Evolutionary conservation across 2,113 vertebrate genomes (phyloP), one percentile per base, ranked within the genome.

Genomic region (Pundamilia nyererei): DNA sequence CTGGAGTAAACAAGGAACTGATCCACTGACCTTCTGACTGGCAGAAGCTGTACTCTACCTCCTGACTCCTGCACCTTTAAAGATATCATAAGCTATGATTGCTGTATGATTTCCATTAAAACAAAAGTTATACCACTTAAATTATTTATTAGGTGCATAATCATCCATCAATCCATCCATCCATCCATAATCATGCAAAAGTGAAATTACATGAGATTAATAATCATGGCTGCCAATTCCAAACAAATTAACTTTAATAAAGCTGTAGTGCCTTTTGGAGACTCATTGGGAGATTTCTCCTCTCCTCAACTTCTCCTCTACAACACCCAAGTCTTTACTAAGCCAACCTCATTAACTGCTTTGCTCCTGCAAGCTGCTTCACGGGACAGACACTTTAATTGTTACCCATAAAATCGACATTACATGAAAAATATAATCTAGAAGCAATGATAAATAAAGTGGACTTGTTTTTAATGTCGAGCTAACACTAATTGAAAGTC

Each of bases 391-490:
- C 91, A 89, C 88, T 91, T 95, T 95, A 94, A 95, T 93, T 93
- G 93, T 89, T 24, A 10, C 11, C 21, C 93, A 93, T 94, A 94
- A 96, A 96, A 95, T 93, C 68, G 85, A 88, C 90, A 94, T 91
- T 87, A 90, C 80, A 91, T 93, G 89, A 96, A 95, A 93, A 92
- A 96, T 93, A 92, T 89, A 14, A 87, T 89, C 82, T 51, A 51
- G 81, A 53, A 58, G 83, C 21, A 53, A 81, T 80, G 82, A 95
- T 95, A 93, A 95, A 95, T 95, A 94, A 94, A 79, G 70, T 14
- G 12, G 72, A 38, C 83, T 83, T 8, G 19, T 45, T 87, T 92
- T 94, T 90, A 94, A 92, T 91, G 90, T 86, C 24, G 26, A 68
- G 84, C 80, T 60, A 15, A 58, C 80, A 31, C 87, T 94, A 94